Percentiles rank a stretch among this genome's conserved stretches.
Conservation (phyloP, 1,140 invertebrate genomes). For the Littorina saxatilis region DNA sequence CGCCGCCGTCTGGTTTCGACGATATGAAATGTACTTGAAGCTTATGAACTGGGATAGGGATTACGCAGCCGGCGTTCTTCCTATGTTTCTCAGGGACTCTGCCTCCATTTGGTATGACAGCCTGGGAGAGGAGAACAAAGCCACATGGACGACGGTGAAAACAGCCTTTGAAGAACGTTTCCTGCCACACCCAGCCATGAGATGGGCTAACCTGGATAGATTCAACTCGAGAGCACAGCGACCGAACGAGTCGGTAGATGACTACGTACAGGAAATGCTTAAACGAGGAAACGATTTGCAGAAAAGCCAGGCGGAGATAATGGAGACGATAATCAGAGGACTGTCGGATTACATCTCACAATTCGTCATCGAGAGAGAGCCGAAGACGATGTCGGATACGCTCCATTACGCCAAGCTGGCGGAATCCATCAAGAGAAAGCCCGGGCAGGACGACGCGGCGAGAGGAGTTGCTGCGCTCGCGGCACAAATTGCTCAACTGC, state of each 20-base stretch:
- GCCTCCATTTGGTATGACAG: not conserved
- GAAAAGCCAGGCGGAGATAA: not conserved
- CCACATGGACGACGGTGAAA: not conserved
- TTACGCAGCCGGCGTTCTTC: not conserved
- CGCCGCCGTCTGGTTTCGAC: not conserved
- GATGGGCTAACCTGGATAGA: not conserved
- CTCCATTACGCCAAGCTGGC: not conserved
- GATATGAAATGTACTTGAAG: not conserved
- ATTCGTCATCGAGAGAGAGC: too few species aligned
- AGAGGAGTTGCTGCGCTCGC: not conserved
- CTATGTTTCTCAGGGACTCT: not conserved
- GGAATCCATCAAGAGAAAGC: not conserved
- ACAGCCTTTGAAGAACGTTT: not conserved
- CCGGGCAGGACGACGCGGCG: not conserved
- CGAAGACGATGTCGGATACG: not conserved
- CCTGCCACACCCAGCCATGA: not conserved
- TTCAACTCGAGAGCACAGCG: not conserved
- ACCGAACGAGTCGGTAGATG: not conserved
- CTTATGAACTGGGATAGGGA: not conserved
- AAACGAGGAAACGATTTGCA: not conserved
- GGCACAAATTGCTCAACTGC: not conserved
- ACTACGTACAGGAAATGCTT: not conserved
- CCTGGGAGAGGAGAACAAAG: not conserved
- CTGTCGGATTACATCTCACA: not conserved
- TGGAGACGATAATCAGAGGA: not conserved